Conservation (phyloP, 2,113 vertebrate genomes). For the Agelaius tricolor region DNA sequence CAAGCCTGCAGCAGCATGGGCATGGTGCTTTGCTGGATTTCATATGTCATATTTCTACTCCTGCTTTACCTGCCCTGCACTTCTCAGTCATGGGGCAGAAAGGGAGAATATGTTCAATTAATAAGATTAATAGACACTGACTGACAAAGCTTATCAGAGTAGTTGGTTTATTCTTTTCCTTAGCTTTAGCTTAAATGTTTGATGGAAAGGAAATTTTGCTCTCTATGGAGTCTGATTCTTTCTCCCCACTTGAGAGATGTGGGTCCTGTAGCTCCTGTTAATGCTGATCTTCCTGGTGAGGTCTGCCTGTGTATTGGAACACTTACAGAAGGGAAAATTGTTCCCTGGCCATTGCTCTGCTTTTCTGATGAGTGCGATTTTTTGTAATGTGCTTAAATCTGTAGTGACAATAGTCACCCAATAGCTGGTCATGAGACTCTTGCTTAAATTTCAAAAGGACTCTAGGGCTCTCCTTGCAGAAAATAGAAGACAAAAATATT, state of each 20-base stretch:
- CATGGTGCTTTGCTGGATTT: neutral
- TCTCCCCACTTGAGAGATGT: neutral
- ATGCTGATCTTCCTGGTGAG: neutral
- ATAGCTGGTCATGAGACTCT: neutral
- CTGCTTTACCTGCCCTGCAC: neutral
- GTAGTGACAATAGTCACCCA: rapidly evolving
- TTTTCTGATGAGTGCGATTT: neutral
- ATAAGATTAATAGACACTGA: neutral
- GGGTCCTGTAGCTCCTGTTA: neutral
- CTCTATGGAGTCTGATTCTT: neutral
- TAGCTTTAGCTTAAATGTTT: neutral
- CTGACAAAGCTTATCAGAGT: neutral
- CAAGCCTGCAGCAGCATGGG: neutral
- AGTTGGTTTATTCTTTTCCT: neutral
- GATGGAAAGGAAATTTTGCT: neutral
- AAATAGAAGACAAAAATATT: slow-evolving; percentile 55
- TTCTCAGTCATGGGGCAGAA: neutral
- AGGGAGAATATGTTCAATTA: neutral
- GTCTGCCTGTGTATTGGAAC: rapidly evolving
- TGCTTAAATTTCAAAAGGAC: slow-evolving; percentile 26
- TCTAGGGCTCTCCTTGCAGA: neutral
- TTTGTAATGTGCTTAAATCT: neutral
- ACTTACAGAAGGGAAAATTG: neutral
- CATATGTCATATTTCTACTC: neutral
- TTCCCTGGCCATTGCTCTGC: neutral